Evolutionary conservation across 1,140 invertebrate genomes (phyloP).

Genomic region (Drosophila navojoa): DNA sequence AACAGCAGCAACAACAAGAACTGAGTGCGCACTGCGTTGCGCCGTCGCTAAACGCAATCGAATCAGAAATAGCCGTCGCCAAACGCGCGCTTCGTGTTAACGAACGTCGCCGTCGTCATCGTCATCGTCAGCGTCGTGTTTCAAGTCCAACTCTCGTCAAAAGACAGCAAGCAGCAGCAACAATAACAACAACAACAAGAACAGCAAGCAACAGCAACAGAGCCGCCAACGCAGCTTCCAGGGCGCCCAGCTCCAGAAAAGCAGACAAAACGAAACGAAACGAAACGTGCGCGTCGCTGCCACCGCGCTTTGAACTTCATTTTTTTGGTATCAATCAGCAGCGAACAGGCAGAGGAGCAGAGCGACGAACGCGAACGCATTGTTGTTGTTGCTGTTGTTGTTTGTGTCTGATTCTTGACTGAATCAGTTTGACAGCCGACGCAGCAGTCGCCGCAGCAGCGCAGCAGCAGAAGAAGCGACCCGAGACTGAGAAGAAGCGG

Average conservation of each 20-base stretch:
- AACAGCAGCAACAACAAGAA: slow-evolving; percentile 9
- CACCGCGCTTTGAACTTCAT: slow-evolving; percentile 72
- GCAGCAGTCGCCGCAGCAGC: slow-evolving; percentile 30
- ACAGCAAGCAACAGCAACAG: slow-evolving; percentile 24
- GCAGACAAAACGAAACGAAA: slow-evolving; percentile 52
- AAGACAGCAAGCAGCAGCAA: slow-evolving; percentile 35
- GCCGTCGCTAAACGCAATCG: slow-evolving; percentile 78
- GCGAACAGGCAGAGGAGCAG: slow-evolving; percentile 36
- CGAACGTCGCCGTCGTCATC: slow-evolving; percentile 44
- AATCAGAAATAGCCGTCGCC: slow-evolving; percentile 81
- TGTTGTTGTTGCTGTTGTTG: slow-evolving; percentile 21
- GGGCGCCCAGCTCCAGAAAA: slow-evolving; percentile 12
- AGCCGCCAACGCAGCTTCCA: slow-evolving; percentile 58
- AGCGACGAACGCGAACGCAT: slow-evolving; percentile 32
- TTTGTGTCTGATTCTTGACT: slow-evolving; percentile 67
- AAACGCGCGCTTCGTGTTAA: slow-evolving; percentile 73
- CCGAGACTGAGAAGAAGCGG: slow-evolving; percentile 39
- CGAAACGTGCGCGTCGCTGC: slow-evolving; percentile 64
- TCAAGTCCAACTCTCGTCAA: slow-evolving; percentile 70
- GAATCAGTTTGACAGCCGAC: slow-evolving; percentile 69
- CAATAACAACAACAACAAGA: slow-evolving; percentile 29
- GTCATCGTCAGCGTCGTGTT: slow-evolving; percentile 49
- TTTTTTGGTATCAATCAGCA: slow-evolving; percentile 80
- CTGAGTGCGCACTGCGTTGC: slow-evolving; percentile 62
- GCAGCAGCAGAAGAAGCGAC: slow-evolving; percentile 29